phyloP scores from a whole-genome alignment of 2,113 vertebrate genomes.

The Neogobius melanostomus region DNA sequence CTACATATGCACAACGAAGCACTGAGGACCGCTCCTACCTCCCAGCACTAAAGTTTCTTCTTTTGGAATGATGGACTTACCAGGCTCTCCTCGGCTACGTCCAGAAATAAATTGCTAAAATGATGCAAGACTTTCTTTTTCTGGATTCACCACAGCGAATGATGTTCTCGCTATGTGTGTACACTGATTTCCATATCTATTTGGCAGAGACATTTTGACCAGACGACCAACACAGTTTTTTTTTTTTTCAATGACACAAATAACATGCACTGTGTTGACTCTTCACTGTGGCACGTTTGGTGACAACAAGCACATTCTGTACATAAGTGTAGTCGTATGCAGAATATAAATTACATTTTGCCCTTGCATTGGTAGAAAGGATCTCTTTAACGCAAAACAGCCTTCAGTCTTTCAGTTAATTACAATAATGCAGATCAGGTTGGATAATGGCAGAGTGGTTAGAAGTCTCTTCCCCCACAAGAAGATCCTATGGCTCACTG shows the following conservation, averaged over 20 bases:
- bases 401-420: no score
- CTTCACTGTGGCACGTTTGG: neutral
- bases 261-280: neutral
- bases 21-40: slow-evolving; percentile 13
- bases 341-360: no score
- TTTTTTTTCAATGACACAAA: neutral
- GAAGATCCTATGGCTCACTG: no score
- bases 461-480: no score
- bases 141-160: neutral
- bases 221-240: neutral
- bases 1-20: slow-evolving; percentile 46
- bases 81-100: no score
- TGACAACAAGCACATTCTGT: neutral
- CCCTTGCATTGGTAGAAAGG: no score
- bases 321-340: no score
- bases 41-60: neutral
- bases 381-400: no score
- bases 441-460: no score
- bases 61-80: neutral
- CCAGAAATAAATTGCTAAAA: neutral
- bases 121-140: neutral
- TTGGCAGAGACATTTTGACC: neutral
- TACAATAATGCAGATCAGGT: no score
- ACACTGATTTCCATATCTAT: neutral
- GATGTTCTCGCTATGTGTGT: neutral